These are phyloP conservation scores for Spermophilus dauricus DNA, from an alignment of 2,113 vertebrate species.

Conservation along the genomic window DNA sequence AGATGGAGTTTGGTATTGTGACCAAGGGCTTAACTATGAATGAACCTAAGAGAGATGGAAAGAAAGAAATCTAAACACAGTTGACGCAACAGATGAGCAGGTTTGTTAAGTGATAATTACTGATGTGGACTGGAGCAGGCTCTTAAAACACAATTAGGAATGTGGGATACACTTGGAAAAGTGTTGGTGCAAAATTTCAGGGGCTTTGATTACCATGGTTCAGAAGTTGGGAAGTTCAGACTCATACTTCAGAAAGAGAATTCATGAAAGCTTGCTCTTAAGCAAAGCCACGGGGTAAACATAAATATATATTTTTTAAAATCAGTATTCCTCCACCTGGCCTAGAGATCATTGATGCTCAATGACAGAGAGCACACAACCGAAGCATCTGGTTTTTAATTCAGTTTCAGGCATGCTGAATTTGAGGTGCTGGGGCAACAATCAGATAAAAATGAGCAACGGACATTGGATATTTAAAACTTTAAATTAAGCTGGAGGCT, in stretches of 20 bases:
- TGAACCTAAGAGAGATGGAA: neutral
- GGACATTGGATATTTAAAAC: neutral
- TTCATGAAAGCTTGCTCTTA: neutral
- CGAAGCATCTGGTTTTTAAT: neutral
- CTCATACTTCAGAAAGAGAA: neutral
- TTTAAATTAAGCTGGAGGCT: neutral
- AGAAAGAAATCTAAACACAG: neutral
- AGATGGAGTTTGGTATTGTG: neutral
- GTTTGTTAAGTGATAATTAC: neutral
- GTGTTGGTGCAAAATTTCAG: neutral
- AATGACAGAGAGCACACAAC: neutral
- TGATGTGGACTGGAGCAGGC: neutral
- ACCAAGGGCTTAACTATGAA: neutral
- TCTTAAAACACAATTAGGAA: neutral
- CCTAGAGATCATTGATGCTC: neutral
- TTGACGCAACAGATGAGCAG: neutral
- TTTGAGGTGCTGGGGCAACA: neutral
- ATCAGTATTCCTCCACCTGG: neutral
- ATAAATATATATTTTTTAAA: neutral
- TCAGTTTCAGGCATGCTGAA: neutral
- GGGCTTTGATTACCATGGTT: neutral
- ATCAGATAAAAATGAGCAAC: neutral
- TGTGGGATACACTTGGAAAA: neutral
- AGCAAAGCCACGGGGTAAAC: neutral
- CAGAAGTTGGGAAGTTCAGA: constrained; percentile 4